Evolutionary conservation across 2,113 vertebrate genomes (phyloP).

Genomic region (Butorides virescens): DNA sequence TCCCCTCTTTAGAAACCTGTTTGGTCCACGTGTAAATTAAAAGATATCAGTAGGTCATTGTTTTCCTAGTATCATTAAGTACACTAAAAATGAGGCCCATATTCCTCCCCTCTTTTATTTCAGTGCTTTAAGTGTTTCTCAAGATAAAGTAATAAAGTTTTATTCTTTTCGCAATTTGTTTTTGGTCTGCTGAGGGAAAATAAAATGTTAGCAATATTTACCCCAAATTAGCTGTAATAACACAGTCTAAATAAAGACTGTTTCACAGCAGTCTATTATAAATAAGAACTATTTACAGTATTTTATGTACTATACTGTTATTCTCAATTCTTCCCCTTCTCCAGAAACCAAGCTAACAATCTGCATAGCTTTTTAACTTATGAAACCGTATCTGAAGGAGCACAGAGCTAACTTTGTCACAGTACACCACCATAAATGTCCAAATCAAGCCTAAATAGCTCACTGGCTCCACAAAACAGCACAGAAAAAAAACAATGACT

Average conservation of each 20-base stretch:
- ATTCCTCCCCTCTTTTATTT: neutral
- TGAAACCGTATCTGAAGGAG: neutral
- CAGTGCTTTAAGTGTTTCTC: neutral
- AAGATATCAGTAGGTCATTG: neutral
- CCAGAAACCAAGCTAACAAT: neutral
- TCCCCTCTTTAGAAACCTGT: neutral
- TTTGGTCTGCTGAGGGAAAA: neutral
- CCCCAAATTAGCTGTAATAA: neutral
- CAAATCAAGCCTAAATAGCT: neutral
- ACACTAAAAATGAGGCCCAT: neutral
- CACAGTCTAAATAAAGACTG: neutral
- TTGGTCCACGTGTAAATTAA: neutral
- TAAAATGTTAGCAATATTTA: neutral
- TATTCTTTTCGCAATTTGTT: neutral
- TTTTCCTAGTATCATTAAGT: neutral
- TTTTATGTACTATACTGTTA: neutral
- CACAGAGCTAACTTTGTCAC: neutral
- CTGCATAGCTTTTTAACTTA: neutral
- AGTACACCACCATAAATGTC: neutral
- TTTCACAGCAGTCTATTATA: neutral
- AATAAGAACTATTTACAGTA: neutral
- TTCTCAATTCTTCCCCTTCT: neutral
- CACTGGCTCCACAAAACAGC: neutral
- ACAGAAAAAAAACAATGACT: too few species aligned
- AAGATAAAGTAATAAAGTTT: neutral